phyloP scores from a whole-genome alignment of 1,140 invertebrate species.

The Lepidurus couesii region DNA sequence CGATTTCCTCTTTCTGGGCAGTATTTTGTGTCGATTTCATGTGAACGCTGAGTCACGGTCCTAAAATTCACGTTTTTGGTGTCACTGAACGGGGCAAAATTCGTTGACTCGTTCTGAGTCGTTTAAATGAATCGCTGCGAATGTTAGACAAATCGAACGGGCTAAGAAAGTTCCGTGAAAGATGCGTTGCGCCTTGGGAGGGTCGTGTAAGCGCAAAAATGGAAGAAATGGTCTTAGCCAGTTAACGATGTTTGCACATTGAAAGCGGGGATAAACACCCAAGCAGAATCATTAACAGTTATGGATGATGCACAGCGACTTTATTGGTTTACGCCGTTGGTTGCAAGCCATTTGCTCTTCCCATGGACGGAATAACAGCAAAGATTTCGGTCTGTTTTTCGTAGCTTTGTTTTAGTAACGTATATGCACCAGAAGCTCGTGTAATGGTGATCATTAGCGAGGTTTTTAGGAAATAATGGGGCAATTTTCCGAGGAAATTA shows the following conservation, averaged over 20 bases:
- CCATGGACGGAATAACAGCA: neutral
- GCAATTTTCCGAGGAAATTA: neutral
- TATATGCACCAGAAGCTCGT: neutral
- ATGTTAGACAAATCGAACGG: too few species aligned
- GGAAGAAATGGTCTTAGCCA: neutral
- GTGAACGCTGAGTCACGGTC: too few species aligned
- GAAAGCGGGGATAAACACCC: neutral
- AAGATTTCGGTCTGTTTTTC: neutral
- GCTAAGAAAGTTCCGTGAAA: too few species aligned
- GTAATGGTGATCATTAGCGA: neutral
- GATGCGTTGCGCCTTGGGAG: too few species aligned
- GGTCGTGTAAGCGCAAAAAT: too few species aligned
- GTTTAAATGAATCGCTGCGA: too few species aligned
- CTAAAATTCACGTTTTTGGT: too few species aligned
- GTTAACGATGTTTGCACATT: neutral
- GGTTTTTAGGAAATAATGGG: neutral
- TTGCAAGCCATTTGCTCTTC: neutral
- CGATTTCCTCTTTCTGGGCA: too few species aligned
- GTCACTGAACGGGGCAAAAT: too few species aligned
- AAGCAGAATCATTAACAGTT: conserved; percentile 11
- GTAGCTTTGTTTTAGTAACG: neutral
- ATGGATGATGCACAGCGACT: neutral
- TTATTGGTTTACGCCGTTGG: conserved; percentile 3
- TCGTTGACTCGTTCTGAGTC: too few species aligned
- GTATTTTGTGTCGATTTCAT: too few species aligned